Base-by-base conservation (phyloP, 2,113 vertebrate species). In the Bambusicola thoracicus region DNA sequence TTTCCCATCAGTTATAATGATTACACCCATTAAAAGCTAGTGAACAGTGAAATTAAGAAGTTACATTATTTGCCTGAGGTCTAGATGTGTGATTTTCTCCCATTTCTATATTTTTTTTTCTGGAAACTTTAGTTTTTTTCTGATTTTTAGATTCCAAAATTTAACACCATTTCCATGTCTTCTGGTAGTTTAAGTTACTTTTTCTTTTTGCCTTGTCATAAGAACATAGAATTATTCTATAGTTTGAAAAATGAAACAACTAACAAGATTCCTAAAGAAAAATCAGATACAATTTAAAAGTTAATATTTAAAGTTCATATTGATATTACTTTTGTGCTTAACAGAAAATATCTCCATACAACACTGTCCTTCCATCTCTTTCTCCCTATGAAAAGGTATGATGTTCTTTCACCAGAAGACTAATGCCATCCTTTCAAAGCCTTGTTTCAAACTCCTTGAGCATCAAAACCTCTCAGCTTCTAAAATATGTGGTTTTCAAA, bases 41-140 rank as follows among this genome's bases (percentile, higher is more conserved):
- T 55, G 29, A 80, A 36, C 1, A 2, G 29, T 44, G 34, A 63
- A 87, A 93, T 38, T 1, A 0, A 25, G 7, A 34, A 20, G 4
- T 70, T 51, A 75, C 61, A 43, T 41, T 84, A 34, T 21, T 82
- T 27, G 7, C 19, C 48, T 74, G 40, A 38, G 10, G 5, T 72
- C 36, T 63, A 75, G 12, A 55, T n/a, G 2, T 51, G 41, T n/a
- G n/a, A 65, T 79, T 75, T 77, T 87, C 34, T 78, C 27, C 3
- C 4, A 32, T 68, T 84, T 81, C 51, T 73, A 14, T 65, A 10
- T 84, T 41, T 30, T 59, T 67, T 85, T 87, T 55, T 16, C 29
- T 44, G 55, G 53, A 34, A 87, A 76, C 17, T 73, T 15, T 11
- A 16, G 41, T 22, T 44, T 8, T 59, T 84, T 84, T 87, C 43